A percentile compares a stretch with the other conserved stretches of the same genome.
These are phyloP conservation scores for Lota lota DNA, from an alignment of 2,113 vertebrate genomes.

Conservation along the genomic window DNA sequence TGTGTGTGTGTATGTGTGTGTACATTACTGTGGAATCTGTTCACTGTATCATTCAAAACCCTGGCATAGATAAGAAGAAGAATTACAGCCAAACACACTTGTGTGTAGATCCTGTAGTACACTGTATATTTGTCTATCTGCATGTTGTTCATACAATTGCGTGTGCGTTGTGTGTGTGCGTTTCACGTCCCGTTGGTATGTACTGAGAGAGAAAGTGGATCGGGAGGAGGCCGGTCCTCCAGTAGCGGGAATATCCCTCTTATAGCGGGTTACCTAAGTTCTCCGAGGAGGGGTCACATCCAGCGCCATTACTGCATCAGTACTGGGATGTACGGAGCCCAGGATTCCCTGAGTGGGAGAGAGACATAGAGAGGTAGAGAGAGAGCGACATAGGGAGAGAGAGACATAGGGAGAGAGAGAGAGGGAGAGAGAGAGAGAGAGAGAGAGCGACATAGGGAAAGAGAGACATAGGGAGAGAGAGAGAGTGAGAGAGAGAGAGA, in stretches of 20 bases:
- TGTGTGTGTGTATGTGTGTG: no score
- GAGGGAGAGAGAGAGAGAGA: slow-evolving; percentile 2
- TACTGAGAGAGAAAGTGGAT: background rate
- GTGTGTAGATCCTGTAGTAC: no score
- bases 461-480: background rate
- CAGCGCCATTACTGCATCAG: no score
- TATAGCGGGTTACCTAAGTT: slow-evolving; percentile 29
- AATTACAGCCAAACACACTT: no score
- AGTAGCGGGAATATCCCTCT: slow-evolving; percentile 47
- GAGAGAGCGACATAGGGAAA: background rate
- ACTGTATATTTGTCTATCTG: no score
- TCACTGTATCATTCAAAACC: no score
- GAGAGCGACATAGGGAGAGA: slow-evolving; percentile 11
- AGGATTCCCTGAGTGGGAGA: slow-evolving; percentile 42
- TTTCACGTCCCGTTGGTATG: background rate
- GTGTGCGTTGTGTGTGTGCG: background rate
- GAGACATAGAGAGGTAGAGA: slow-evolving; percentile 9
- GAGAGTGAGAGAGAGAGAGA: background rate
- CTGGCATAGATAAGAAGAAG: no score
- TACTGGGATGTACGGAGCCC: background rate
- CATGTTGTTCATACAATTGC: no score
- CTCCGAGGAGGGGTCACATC: slow-evolving; percentile 24
- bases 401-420: background rate
- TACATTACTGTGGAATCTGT: no score
- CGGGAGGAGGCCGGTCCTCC: slow-evolving; percentile 11